Evolutionary conservation across 2,888 invertebrate genomes (phyloP), one percentile per base, ranked within the genome.

Genomic region (Lobophora halterata): DNA sequence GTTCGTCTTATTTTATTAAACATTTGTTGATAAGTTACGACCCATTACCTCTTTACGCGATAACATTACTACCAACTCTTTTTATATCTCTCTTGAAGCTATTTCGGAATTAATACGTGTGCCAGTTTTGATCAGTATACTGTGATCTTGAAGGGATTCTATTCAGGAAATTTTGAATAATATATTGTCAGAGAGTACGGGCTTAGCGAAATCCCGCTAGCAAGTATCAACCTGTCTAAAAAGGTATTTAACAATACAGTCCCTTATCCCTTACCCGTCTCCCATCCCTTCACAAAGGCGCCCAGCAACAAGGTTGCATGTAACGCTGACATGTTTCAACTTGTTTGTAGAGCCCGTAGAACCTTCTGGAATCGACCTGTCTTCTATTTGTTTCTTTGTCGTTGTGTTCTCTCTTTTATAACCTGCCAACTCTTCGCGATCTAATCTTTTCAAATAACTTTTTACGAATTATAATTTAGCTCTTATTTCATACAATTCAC

Each of bases 191-290:
- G 23, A 32, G 20, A 24, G 21, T 28, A 30, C 16, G 42, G 31
- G 41, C 41, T 46, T 40, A 27, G 24, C 23, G 32, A 47, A 47
- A 52, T 50, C 42, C 46, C 41, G 38, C 46, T 45, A 37, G 39
- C 41, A 46, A 47, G 52, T 38, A 46, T 41, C 65, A 65, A 65
- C 65, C 65, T 65, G 65, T 59, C 61, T 52, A 50, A 20, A 52
- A 49, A 48, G 40, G 37, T 47, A 28, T 42, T 35, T 39, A 43
- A 52, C 47, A 50, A 52, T 48, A 28, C 37, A 43, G 23, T 38
- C 30, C 46, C 31, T 39, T 58, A 58, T 56, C 58, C 61, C 62
- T 48, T 56, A n/a, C n/a, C 41, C 28, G 36, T 42, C 42, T 36
- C 18, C 36, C 36, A 52, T 49, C 36, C 42, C 31, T 52, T 50